These are phyloP conservation scores for Axea sp. DNA, from an alignment of 2,888 invertebrate species.

Conservation along the genomic window DNA sequence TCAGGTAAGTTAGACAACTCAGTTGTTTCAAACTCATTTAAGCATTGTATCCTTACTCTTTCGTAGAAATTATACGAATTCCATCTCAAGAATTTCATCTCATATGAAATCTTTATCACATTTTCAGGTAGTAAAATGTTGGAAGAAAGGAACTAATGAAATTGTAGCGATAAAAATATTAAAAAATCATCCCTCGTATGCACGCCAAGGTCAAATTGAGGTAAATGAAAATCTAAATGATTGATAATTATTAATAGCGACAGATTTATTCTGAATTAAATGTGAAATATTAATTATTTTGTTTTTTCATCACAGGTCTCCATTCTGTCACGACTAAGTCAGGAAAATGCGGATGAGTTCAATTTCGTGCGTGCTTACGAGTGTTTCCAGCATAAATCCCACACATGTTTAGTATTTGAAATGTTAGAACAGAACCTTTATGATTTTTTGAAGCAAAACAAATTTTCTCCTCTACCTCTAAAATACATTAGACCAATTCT, in stretches of 20 bases:
- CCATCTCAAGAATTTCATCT: too few species aligned
- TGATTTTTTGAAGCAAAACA: slow-evolving; percentile 99
- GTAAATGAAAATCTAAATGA: slow-evolving; percentile 79
- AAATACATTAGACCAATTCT: slow-evolving; percentile 99
- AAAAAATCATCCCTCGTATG: slow-evolving; percentile 99
- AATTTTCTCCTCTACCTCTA: slow-evolving; percentile 98
- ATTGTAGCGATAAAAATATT: slow-evolving; percentile 99
- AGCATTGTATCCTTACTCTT: too few species aligned
- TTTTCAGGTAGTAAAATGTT: slow-evolving; percentile 97
- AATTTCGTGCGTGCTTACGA: slow-evolving; percentile 99
- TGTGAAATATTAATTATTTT: neutral
- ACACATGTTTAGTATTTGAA: slow-evolving; percentile 99
- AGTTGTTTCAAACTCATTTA: too few species aligned
- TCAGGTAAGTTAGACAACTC: slow-evolving; percentile 80
- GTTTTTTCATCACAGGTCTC: slow-evolving; percentile 83
- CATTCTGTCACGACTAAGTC: slow-evolving; percentile 94
- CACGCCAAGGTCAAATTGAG: slow-evolving; percentile 99
- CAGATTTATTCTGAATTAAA: neutral
- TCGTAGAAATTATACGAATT: too few species aligned
- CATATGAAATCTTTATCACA: neutral
- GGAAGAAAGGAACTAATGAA: slow-evolving; percentile 99
- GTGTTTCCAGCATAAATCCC: slow-evolving; percentile 99
- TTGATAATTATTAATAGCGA: too few species aligned
- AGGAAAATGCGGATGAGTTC: slow-evolving; percentile 99
- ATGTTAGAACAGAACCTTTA: slow-evolving; percentile 99